Conservation (phyloP, 2,888 invertebrate genomes). For the Cantharis lateralis region DNA sequence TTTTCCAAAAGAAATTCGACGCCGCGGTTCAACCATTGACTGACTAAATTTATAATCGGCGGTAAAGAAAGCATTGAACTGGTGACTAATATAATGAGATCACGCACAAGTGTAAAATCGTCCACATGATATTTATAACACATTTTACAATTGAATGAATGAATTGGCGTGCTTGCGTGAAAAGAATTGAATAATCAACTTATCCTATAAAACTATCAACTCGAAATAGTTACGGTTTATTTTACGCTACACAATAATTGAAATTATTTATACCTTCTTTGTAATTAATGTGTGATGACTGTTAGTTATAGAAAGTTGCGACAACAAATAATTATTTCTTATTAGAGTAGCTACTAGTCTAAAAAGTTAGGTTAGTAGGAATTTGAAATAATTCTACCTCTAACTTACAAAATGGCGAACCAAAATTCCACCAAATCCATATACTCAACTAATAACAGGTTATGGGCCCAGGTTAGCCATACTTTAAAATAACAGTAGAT, state of each 20-base stretch:
- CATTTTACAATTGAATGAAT: conserved; percentile 13
- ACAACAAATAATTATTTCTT: background rate
- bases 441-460: too few species aligned
- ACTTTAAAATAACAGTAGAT: too few species aligned
- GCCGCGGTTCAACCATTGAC: background rate
- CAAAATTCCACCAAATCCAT: too few species aligned
- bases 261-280: background rate
- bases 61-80: background rate
- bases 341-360: too few species aligned
- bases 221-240: background rate
- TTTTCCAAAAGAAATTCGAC: background rate
- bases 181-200: conserved; percentile 1
- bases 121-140: conserved; percentile 10
- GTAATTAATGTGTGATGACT: background rate
- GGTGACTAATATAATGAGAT: conserved; percentile 2
- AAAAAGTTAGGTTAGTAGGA: too few species aligned
- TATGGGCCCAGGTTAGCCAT: too few species aligned
- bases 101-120: conserved; percentile 17
- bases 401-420: too few species aligned
- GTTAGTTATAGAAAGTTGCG: background rate
- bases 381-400: too few species aligned
- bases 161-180: conserved; percentile 12
- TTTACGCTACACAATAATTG: background rate
- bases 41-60: conserved; percentile 1
- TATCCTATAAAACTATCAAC: background rate